Evolutionary conservation across 2,113 vertebrate genomes (phyloP).

Genomic region (Epinephelus cyanopodus): DNA sequence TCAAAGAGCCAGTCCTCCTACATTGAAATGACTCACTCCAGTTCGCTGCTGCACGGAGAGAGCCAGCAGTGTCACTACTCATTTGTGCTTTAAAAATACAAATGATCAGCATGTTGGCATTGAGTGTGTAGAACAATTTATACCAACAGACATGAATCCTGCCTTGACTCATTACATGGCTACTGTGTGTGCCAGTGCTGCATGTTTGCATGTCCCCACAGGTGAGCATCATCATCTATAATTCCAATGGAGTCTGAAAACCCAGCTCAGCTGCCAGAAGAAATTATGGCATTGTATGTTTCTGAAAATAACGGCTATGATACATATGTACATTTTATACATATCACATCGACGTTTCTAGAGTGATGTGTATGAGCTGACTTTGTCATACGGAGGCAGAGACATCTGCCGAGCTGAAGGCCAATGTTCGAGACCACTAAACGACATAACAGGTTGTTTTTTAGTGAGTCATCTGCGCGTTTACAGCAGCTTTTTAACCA

Average conservation of each 20-base stretch:
- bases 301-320: no score
- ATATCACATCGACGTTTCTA: no score
- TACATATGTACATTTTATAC: no score
- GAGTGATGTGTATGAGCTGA: no score
- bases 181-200: not conserved
- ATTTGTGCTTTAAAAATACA: slow-evolving; percentile 37
- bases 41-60: slow-evolving; percentile 38
- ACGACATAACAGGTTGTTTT: no score
- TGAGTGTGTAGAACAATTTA: slow-evolving; percentile 7
- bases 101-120: slow-evolving; percentile 35
- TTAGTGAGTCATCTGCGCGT: no score
- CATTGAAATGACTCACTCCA: slow-evolving; percentile 51
- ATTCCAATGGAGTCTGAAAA: slow-evolving; percentile 29
- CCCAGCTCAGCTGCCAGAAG: no score
- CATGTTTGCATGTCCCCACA: slow-evolving; percentile 15
- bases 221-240: slow-evolving; percentile 39
- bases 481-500: no score
- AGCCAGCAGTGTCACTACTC: slow-evolving; percentile 37
- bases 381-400: no score
- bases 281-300: no score
- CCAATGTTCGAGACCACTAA: no score
- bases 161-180: not conserved
- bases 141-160: not conserved
- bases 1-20: slow-evolving; percentile 31
- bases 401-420: no score